Evolutionary conservation across 1,140 invertebrate genomes (phyloP), one percentile per base, ranked within the genome.

Genomic region (Teleogryllus occipitalis): DNA sequence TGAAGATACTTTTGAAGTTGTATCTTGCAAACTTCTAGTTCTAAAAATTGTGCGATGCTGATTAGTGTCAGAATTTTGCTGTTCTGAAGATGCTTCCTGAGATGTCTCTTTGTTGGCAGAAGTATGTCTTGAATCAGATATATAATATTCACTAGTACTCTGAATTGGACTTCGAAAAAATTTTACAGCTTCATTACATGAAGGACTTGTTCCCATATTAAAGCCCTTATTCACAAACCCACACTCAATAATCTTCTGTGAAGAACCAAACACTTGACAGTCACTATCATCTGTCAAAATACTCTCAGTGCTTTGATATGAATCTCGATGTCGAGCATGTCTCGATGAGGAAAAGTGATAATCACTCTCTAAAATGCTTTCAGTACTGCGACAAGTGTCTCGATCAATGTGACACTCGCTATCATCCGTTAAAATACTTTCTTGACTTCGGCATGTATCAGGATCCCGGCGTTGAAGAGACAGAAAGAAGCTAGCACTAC

Each of bases 381-480:
- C 78, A 15, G 78, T 74, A 22, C 78, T 78, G 14, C 78, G 78
- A 65, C 73, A 74, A 39, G 78, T 49, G 15, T 78, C 78, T 72
- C 73, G 27, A 85, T 81, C 84, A 81, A 73, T 86, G 74, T 75
- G 87, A 83, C 82, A 85, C 83, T 93, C 92, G 2, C 92, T 93
- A 79, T 94, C 93, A 85, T 94, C 93, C 0, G 93, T 94, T 7
- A 94, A 83, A 49, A 95, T 91, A 82, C 93, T 94, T 83, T 94
- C 93, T 82, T 94, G 87, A 77, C 93, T 94, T 83, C 93, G 91
- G 83, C 92, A 93, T 75, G 90, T 86, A 15, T 89, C 89, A 81
- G 89, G 87, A 48, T 84, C 85, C 22, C 86, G 83, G 4, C 85
- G 82, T 0, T 74, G 14, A 22, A 76, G 46, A 14, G 86, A 87